Evolutionary conservation across 2,113 vertebrate genomes (phyloP), one percentile per base, ranked within the genome.

Genomic region (Alligator sinensis): DNA sequence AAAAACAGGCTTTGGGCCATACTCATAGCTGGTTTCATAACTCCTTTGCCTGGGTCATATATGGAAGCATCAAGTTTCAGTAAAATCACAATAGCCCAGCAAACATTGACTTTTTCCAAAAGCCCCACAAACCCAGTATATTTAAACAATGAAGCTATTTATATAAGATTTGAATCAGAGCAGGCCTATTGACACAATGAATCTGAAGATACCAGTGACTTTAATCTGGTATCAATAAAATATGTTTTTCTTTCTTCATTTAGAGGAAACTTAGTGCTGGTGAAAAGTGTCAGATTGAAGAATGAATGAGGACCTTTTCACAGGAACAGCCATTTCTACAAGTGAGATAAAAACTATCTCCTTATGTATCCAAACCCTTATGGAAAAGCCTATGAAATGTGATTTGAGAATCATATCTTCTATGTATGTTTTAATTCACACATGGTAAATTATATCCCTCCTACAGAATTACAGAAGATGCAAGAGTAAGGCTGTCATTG

Each of bases 61-160:
- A 87, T 25, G 80, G 77, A 68, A 82, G 90, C 88, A 87, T 34
- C 57, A 88, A 66, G 85, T 94, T 95, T 88, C 76, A 92, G 24
- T 10, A 1, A 96, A 93, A 94, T 82, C 79, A 16, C 72, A 64
- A 81, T 92, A 90, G 62, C 62, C 76, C 57, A 62, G 57, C 62
- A 91, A 68, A 82, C 87, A 76, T 90, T 80, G 34, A 84, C 87
- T 87, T 72, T 64, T 79, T 84, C 87, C 90, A 91, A 88, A 92
- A 89, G 68, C 57, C 79, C 63, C 85, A 47, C 93, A 94, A 92
- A 86, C 87, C 89, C 84, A 91, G 88, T 87, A 91, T 9, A 82
- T 94, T 88, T 96, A 93, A 83, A 66, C 91, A 96, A 94, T 64
- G 1, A 24, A 82, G 72, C 92, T 94, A 62, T 70, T 90, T 95